Percentiles rank a stretch among this genome's conserved stretches.
These are phyloP conservation scores for Axis porcinus DNA, from an alignment of 2,113 vertebrate genomes.

Conservation along the genomic window DNA sequence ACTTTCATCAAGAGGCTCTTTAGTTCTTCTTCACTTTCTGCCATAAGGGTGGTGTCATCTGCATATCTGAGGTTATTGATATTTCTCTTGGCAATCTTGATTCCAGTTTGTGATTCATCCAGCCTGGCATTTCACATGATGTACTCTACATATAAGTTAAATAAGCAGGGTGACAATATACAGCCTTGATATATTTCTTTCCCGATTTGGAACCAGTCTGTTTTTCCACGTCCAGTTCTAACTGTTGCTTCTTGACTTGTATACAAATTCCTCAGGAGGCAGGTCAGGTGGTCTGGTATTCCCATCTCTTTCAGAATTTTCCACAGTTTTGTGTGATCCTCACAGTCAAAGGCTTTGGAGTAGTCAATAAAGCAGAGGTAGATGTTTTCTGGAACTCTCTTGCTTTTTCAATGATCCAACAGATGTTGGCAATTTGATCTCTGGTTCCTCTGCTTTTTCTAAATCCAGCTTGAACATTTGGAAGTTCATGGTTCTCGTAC, in stretches of 20 bases:
- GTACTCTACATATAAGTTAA: not conserved
- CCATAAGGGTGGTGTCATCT: not conserved
- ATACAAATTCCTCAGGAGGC: not conserved
- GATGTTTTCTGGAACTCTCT: not conserved
- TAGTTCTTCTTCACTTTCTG: not conserved
- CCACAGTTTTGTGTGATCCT: not conserved
- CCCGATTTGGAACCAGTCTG: not conserved
- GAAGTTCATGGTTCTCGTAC: rapidly evolving
- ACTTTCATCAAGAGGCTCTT: not conserved
- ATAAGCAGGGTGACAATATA: not conserved
- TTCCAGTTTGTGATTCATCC: not conserved
- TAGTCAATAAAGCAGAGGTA: not conserved
- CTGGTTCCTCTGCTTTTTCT: not conserved
- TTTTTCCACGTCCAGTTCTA: not conserved
- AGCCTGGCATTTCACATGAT: not conserved
- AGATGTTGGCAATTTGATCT: not conserved
- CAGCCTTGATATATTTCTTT: not conserved
- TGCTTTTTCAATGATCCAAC: not conserved
- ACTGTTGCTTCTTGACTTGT: not conserved
- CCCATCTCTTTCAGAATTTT: not conserved
- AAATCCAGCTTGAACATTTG: not conserved
- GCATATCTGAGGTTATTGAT: not conserved
- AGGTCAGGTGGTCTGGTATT: not conserved
- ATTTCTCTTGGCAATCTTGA: not conserved
- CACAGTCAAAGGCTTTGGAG: not conserved